Evolutionary conservation across 2,113 vertebrate species (phyloP).

Genomic region (Melanotaenia duboulayi): DNA sequence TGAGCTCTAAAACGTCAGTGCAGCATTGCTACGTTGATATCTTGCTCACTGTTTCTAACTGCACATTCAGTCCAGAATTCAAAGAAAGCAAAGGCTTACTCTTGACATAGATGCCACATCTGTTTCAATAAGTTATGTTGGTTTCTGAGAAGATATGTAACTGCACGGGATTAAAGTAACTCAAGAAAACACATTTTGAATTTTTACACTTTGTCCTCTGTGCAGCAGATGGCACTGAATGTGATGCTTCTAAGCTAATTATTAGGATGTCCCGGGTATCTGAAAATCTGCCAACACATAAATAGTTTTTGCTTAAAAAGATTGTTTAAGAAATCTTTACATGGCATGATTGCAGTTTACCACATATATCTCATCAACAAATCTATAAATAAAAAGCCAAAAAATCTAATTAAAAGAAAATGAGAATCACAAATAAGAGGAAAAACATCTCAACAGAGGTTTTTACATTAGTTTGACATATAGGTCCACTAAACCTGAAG

Average conservation of each 20-base stretch:
- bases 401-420: background rate
- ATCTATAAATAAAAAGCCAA: constrained; percentile 25
- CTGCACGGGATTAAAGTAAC: background rate
- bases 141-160: background rate
- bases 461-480: background rate
- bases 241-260: constrained; percentile 3
- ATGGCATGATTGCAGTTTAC: constrained; percentile 24
- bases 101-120: background rate
- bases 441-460: constrained; percentile 6
- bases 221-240: background rate
- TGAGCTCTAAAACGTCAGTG: constrained; percentile 13
- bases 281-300: constrained; percentile 23
- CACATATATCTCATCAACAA: constrained; percentile 16
- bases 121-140: background rate
- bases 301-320: background rate
- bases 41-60: background rate
- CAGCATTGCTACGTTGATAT: background rate
- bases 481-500: constrained; percentile 13
- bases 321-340: background rate
- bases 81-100: background rate
- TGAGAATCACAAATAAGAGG: background rate
- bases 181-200: background rate
- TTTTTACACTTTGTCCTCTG: background rate
- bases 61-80: background rate
- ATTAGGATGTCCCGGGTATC: constrained; percentile 9